Evolutionary conservation across 37 sponge, comb jelly and placozoan genomes (phyloP).

Genomic region (Crambe crambe): DNA sequence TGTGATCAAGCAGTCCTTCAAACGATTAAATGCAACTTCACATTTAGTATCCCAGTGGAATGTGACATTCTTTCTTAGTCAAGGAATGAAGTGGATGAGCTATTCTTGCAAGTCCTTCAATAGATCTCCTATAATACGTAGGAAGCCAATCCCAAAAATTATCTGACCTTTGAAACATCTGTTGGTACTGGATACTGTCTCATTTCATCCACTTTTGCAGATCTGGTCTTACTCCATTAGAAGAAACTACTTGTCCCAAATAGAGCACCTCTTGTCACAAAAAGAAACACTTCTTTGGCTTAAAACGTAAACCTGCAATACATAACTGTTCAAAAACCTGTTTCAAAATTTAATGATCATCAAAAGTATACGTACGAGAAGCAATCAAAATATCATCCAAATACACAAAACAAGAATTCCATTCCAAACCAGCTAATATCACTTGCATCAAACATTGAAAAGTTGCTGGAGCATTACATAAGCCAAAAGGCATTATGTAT

Average conservation of each 20-base stretch:
- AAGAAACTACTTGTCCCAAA: not conserved
- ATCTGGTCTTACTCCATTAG: not conserved
- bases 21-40: conserved; percentile 25
- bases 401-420: too few relatives aligned
- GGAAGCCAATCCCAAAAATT: too few relatives aligned
- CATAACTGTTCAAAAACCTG: not conserved
- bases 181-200: not conserved
- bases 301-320: not conserved
- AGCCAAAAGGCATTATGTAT: not conserved
- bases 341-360: not conserved
- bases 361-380: too few relatives aligned
- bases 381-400: not conserved
- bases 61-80: conserved; percentile 32
- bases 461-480: too few relatives aligned
- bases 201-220: not conserved
- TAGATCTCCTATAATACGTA: too few relatives aligned
- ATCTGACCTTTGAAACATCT: not conserved
- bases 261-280: not conserved
- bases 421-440: not conserved
- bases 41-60: too few relatives aligned
- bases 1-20: conserved; percentile 17
- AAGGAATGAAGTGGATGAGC: not conserved
- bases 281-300: not conserved
- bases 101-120: too few relatives aligned
- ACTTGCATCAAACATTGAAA: not conserved